These are phyloP conservation scores for Arion vulgaris DNA, from an alignment of 1,140 invertebrate species.

Conservation along the genomic window DNA sequence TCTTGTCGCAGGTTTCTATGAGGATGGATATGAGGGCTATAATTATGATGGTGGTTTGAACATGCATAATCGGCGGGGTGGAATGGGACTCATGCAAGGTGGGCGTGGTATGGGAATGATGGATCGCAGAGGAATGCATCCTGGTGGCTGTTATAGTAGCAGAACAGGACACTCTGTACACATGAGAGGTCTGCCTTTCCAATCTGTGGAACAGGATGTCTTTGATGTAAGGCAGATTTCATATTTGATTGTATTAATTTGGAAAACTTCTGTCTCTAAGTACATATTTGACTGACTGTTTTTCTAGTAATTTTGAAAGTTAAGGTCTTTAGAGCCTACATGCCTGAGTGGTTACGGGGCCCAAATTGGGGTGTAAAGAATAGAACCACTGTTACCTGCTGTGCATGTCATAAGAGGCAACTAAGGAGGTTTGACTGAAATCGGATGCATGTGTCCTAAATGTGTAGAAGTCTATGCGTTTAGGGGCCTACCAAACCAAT, in stretches of 20 bases:
- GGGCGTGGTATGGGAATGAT: conserved; percentile 60
- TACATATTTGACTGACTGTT: no score
- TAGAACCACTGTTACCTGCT: no score
- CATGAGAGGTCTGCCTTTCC: conserved; percentile 88
- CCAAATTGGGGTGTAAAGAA: no score
- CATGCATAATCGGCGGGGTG: conserved; percentile 42
- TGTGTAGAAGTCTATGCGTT: no score
- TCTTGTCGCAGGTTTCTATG: conserved; percentile 72
- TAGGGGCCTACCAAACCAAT: no score
- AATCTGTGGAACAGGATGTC: conserved; percentile 67
- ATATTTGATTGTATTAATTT: conserved; percentile 22
- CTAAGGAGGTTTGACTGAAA: no score
- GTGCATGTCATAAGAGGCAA: no score
- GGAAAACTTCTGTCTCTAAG: no score
- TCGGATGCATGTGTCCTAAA: no score
- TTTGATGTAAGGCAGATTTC: conserved; percentile 57
- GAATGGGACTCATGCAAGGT: conserved; percentile 35
- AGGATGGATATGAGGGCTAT: conserved; percentile 72
- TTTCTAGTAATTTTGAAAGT: no score
- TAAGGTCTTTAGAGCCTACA: no score
- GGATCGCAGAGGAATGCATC: conserved; percentile 52
- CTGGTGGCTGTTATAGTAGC: conserved; percentile 65
- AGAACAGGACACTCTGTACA: conserved; percentile 78
- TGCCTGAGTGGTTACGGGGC: no score
- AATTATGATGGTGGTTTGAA: conserved; percentile 59